Evolutionary conservation across 2,113 vertebrate species (phyloP), one percentile per base, ranked within the genome.

Genomic region (Phodopus roborovskii): DNA sequence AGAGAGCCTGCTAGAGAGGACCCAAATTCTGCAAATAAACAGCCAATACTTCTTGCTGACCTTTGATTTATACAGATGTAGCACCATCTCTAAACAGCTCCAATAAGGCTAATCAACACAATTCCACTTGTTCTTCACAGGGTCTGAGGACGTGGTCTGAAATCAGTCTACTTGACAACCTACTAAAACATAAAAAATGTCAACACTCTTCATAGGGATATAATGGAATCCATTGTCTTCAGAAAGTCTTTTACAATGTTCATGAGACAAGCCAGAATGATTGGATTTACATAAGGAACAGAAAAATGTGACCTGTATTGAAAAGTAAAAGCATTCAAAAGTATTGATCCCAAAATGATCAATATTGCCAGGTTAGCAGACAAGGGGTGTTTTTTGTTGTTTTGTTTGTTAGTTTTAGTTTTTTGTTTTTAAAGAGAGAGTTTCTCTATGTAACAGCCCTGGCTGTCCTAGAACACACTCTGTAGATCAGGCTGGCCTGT

Each of bases 201-300:
- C 39, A 92, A 33, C 58, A 83, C 6, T 91, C n/a, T 88, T 92
- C 48, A 42, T 79, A 81, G 36, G 16, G 26, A 92, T 20, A 96
- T 45, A 95, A 75, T 74, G n/a, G 36, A 60, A 87, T 90, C 20
- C 56, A 87, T 30, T 81, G 53, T 84, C 53, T 96, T 16, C 86
- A 89, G 11, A 91, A 58, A 66, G 45, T 77, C 60, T 42, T 86
- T 33, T 62, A 74, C 11, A 91, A 60, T 89, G 36, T 62, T 16
- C 30, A 92, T 2, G 8, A 89, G 50, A 90, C 16, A 83, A 94
- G 20, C 73, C 16, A 78, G 87, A 96, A 94, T 94, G 60, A 94
- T 19, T 94, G 53, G 36, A 64, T 45, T 19, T 73, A 87, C n/a
- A 78, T 13, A 28, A 12, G 53, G 90, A 90, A 92, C 22, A 87